Evolutionary conservation across 2,113 vertebrate genomes (phyloP), one percentile per base, ranked within the genome.

Genomic region (Corythornis cristatus): DNA sequence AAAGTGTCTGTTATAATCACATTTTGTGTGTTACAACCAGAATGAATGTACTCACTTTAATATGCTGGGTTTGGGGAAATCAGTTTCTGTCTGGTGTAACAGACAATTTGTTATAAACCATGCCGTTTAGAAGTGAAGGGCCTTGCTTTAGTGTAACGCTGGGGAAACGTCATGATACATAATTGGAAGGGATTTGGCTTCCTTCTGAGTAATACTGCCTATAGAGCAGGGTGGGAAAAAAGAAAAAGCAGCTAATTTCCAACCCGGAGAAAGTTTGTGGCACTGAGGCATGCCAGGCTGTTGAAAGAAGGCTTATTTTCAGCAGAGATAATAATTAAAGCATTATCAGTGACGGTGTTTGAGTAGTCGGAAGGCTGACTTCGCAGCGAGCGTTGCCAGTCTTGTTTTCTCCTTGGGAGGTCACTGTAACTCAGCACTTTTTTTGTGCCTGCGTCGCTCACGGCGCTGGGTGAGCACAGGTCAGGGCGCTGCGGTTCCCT

Each of bases 361-460:
- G 35, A 33, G 50, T 56, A 9, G 95, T 74, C 7, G 72, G 86
- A 81, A 95, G 93, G 80, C 81, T 93, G 86, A 15, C 66, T 92
- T 72, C 1, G 50, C 83, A 83, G 89, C 26, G 8, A 76, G 78
- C 19, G 60, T 70, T 96, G 96, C 93, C 96, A 94, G 95, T 94
- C 96, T 95, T 83, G 89, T 90, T 97, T 96, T 93, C 95, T 96
- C 94, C 91, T 96, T 96, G 97, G 97, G 94, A 97, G 96, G 96
- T 95, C 96, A 96, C 92, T 84, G 80, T 95, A 94, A 96, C 92
- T 96, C 96, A 97, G 96, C 96, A 82, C 94, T 95, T 90, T 94
- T 96, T 96, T 83, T 26, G 91, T 95, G 85, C 91, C 93, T 76
- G 91, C 11, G 37, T 29, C n/a, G 80, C 4, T 31, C 66, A 31